These are phyloP conservation scores for Elegia similella DNA, from an alignment of 2,888 invertebrate genomes.

Conservation along the genomic window DNA sequence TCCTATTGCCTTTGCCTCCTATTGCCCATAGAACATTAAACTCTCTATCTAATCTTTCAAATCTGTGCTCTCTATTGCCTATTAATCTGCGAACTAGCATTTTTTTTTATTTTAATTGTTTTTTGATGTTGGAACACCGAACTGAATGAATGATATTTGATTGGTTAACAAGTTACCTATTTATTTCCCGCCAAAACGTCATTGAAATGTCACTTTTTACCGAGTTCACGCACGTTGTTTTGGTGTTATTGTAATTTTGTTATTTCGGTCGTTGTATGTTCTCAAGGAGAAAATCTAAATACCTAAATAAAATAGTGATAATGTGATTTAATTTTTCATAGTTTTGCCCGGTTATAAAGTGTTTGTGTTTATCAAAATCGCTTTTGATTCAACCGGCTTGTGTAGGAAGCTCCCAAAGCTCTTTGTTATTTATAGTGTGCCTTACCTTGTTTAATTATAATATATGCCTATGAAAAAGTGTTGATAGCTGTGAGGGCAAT, in stretches of 20 bases:
- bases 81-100: no score
- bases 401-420: not conserved
- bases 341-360: not conserved
- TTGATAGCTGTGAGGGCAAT: not conserved
- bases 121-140: not conserved
- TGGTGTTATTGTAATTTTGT: not conserved
- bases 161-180: not conserved
- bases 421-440: not conserved
- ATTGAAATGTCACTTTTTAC: not conserved
- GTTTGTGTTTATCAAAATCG: not conserved
- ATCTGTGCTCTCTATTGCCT: no score
- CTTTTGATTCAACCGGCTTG: not conserved
- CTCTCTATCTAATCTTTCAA: no score
- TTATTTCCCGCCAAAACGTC: constrained; percentile 14
- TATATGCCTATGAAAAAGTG: not conserved
- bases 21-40: no score
- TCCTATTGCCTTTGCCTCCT: no score
- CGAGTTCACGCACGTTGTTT: not conserved
- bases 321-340: not conserved
- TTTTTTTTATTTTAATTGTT: no score
- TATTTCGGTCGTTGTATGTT: not conserved
- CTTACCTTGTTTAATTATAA: not conserved
- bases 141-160: not conserved
- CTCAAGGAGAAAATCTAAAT: not conserved
- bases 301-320: not conserved